Evolutionary conservation across 2,888 invertebrate species (phyloP), one percentile per base, ranked within the genome.

Genomic region (Megastigmus dorsalis): DNA sequence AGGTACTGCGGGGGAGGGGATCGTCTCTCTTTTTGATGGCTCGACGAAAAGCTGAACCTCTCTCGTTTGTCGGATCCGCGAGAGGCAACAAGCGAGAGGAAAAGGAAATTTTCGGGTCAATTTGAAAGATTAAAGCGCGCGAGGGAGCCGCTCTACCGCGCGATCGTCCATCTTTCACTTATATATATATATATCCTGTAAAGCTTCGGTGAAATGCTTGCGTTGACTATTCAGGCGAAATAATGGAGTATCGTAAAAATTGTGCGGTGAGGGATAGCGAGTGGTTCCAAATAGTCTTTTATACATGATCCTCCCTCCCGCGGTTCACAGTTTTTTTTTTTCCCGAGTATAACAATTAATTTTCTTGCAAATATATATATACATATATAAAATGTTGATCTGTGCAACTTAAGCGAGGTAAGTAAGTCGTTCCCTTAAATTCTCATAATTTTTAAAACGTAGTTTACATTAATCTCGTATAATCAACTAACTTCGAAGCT

Each of bases 111-210:
- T 43, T 66, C 67, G 60, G 62, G 38, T 74, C 73, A 75, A 70
- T 70, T 75, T 75, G 60, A 52, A 65, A 75, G 70, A 75, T 75
- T 71, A 71, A 75, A 70, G n/a, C n/a, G n/a, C n/a, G n/a, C n/a
- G n/a, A n/a, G n/a, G n/a, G n/a, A n/a, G n/a, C n/a, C n/a, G 67
- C 41, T 30, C 45, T 15, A 6, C 26, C 6, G 26, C 23, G 33
- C 33, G 26, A 18, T 38, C n/a, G 36, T 45, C 30, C 28, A 45
- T 45, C 30, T 60, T 9, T 13, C 23, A 15, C n/a, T n/a, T 38
- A 4, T 10, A n/a, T 20, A 3, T 9, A 30, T 33, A 18, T n/a
- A 10, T 36, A 4, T 4, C 36, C 7, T 4, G 36, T 7, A 26
- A n/a, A n/a, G n/a, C 18, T 63, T 45, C 23, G 62, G 7, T 23